Base-by-base conservation (phyloP, 2,888 invertebrate genomes). In the Microchrysa polita region DNA sequence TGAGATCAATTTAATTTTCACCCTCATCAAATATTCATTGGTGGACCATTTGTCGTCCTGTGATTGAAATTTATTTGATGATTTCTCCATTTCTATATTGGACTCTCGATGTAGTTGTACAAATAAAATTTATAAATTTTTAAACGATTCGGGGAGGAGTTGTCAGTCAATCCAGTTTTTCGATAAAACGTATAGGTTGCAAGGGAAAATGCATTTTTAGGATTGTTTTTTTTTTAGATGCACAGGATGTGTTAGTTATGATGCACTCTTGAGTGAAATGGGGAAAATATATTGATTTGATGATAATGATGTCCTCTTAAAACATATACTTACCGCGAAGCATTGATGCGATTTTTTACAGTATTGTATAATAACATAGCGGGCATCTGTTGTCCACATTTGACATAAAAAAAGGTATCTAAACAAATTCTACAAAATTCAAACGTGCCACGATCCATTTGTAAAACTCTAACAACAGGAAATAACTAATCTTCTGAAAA, bases 1-100 rank as follows among this genome's bases (percentile, higher is more conserved):
- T 34, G 27, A 80, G 78, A 79, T 79, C 78, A 78, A 77, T 76
- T 78, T 76, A 77, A 69, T 74, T 67, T 60, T 69, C 60, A 59
- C 12, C 48, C 48, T 48, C 48, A 60, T 72, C 9, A 59, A 72
- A 72, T 20, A 72, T 72, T 7, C 9, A 65, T 34, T 22, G 22
- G 20, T 5, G 22, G 55, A n/a, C 20, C 22, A 16, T 34, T n/a
- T 12, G 55, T 42, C 48, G 27, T 34, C 27, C 7, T 7, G 27
- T 48, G 44, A 48, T 65, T 65, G 44, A 65, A 65, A 65, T 65
- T 65, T 65, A 65, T 65, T 65, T 65, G 20, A 48, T 48, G 65
- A 65, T 65, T 65, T 65, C 34, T 65, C 48, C 22, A 48, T 65
- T 48, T 14, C 22, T 65, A 65, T 22, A 22, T 34, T 65, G 20